These are phyloP conservation scores for Celastrina argiolus DNA, from an alignment of 2,888 invertebrate genomes.

Conservation along the genomic window DNA sequence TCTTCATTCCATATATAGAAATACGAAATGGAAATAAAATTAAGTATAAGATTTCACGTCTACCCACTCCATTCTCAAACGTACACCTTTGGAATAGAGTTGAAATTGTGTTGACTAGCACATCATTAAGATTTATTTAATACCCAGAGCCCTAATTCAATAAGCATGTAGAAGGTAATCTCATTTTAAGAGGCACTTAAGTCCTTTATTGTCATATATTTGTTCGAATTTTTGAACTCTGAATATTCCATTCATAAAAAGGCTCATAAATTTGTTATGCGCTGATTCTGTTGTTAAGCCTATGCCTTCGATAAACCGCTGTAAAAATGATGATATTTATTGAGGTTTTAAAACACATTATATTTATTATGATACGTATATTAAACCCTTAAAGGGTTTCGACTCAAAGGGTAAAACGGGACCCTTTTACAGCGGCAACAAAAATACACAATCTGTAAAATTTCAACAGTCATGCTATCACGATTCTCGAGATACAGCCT, in stretches of 20 bases:
- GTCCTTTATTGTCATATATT: background rate
- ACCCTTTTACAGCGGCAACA: too few species aligned
- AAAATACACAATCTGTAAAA: too few species aligned
- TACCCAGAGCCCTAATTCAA: background rate
- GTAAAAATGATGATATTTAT: too few species aligned
- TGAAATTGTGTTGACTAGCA: background rate
- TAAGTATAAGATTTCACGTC: background rate
- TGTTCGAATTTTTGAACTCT: background rate
- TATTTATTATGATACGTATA: too few species aligned
- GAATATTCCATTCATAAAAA: background rate
- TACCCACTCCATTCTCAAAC: background rate
- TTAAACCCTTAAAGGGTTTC: too few species aligned
- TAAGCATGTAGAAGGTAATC: background rate
- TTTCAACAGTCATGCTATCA: too few species aligned
- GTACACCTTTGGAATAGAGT: background rate
- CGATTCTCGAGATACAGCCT: too few species aligned
- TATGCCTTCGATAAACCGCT: too few species aligned
- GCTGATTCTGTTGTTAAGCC: too few species aligned
- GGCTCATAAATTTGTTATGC: background rate
- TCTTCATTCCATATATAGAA: background rate
- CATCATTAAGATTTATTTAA: conserved; percentile 8
- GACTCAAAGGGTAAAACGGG: too few species aligned
- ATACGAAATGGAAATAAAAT: background rate
- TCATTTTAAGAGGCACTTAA: conserved; percentile 1
- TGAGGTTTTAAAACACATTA: too few species aligned